Evolutionary conservation across 2,113 vertebrate genomes (phyloP).

Genomic region (Triplophysa rosa): DNA sequence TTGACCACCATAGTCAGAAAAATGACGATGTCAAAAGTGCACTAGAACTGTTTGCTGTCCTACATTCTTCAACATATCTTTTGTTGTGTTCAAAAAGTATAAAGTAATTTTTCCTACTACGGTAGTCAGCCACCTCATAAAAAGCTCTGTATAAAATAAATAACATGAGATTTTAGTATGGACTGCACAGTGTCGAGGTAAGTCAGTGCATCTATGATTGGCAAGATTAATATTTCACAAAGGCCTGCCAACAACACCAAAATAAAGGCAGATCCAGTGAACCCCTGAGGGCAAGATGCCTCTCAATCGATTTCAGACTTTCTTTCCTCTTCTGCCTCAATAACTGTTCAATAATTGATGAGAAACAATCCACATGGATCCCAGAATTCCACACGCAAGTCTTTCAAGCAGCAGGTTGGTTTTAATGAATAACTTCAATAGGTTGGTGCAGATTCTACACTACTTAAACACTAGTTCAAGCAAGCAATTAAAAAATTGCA

Average conservation of each 20-base stretch:
- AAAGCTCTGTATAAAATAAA: background rate
- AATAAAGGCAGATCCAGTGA: constrained; percentile 46
- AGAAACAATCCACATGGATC: constrained; percentile 34
- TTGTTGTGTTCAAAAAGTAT: no score
- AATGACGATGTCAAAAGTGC: no score
- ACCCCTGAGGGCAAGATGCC: constrained; percentile 52
- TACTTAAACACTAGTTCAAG: background rate
- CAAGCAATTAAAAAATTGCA: background rate
- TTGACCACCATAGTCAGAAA: no score
- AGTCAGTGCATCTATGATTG: constrained; percentile 36
- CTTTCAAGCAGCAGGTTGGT: constrained; percentile 35
- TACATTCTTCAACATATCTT: no score
- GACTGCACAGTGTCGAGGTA: background rate
- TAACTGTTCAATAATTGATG: constrained; percentile 54
- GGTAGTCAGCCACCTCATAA: background rate
- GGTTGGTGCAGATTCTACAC: constrained; percentile 28
- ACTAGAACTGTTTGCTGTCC: background rate
- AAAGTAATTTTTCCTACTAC: no score
- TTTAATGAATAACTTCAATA: constrained; percentile 42
- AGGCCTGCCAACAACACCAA: constrained; percentile 49
- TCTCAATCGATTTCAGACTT: constrained; percentile 52
- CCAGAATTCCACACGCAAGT: constrained; percentile 44
- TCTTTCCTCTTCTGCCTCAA: constrained; percentile 52
- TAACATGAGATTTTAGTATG: constrained; percentile 17
- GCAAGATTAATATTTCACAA: constrained; percentile 55